These are phyloP conservation scores for Leptothorax acervorum DNA, from an alignment of 2,888 invertebrate species.

Conservation along the genomic window DNA sequence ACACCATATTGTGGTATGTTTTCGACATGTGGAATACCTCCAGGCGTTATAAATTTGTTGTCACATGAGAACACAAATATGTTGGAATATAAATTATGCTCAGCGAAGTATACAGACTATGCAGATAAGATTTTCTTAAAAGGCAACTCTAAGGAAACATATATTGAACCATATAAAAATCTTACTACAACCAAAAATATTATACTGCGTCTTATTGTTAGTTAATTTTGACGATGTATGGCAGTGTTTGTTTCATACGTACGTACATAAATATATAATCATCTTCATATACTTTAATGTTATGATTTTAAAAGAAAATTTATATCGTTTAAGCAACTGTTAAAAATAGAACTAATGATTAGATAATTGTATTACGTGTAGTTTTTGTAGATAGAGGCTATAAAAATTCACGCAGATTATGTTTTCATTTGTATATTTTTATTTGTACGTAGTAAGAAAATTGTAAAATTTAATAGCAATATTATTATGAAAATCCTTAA, in stretches of 20 bases:
- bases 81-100: neutral
- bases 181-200: neutral
- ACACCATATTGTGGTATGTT: neutral
- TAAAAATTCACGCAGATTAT: neutral
- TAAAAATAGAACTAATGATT: neutral
- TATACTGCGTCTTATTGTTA: neutral
- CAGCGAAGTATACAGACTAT: neutral
- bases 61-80: neutral
- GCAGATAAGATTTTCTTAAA: neutral
- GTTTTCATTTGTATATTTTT: neutral
- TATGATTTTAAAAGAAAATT: neutral
- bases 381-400: neutral
- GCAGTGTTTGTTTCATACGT: neutral
- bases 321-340: neutral
- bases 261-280: neutral
- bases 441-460: neutral
- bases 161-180: neutral
- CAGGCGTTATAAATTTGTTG: slow-evolving; percentile 34
- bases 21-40: neutral
- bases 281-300: neutral
- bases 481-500: neutral
- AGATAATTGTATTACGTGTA: neutral
- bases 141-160: neutral
- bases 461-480: neutral
- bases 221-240: neutral